A percentile compares a stretch with the other conserved stretches of the same genome.
Evolutionary conservation across 2,113 vertebrate species (phyloP).

Genomic region (Salvator merianae): DNA sequence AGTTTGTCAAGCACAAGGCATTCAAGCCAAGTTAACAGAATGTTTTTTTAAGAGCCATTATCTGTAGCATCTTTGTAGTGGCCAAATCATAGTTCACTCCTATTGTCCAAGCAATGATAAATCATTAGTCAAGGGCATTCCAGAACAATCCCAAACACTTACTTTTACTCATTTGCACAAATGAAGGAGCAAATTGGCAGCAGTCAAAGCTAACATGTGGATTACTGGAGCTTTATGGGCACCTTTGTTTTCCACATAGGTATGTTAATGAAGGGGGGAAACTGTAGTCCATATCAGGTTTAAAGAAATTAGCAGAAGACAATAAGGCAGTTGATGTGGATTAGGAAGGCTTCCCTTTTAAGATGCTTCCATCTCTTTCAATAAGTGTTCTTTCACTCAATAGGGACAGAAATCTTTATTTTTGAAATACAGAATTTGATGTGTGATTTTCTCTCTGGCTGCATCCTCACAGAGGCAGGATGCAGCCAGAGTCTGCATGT

Average conservation of each 20-base stretch:
- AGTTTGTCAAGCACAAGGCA: slow-evolving; percentile 52
- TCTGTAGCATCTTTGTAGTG: slow-evolving; percentile 42
- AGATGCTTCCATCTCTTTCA: background rate
- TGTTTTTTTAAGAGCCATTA: slow-evolving; percentile 23
- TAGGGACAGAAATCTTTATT: background rate
- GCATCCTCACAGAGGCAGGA: too few species aligned
- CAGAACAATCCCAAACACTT: slow-evolving; percentile 31
- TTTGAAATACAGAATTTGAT: background rate
- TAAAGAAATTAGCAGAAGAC: slow-evolving; percentile 26
- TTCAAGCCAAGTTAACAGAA: slow-evolving; percentile 49
- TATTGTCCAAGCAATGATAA: slow-evolving; percentile 56
- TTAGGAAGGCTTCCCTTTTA: background rate
- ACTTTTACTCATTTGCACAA: slow-evolving; percentile 35
- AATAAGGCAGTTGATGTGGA: background rate
- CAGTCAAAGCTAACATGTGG: slow-evolving; percentile 29
- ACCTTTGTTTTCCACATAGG: slow-evolving; percentile 36
- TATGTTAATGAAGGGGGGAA: slow-evolving; percentile 43
- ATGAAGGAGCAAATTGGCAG: slow-evolving; percentile 55
- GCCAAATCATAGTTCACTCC: slow-evolving; percentile 43
- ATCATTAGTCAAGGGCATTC: slow-evolving; percentile 57
- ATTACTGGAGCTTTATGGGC: slow-evolving; percentile 31
- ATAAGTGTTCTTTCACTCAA: slow-evolving; percentile 16
- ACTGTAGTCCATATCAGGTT: slow-evolving; percentile 7
- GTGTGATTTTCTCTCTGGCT: background rate
- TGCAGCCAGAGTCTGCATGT: too few species aligned